phyloP scores from a whole-genome alignment of 2,888 invertebrate species.

The Phengaris alcon region DNA sequence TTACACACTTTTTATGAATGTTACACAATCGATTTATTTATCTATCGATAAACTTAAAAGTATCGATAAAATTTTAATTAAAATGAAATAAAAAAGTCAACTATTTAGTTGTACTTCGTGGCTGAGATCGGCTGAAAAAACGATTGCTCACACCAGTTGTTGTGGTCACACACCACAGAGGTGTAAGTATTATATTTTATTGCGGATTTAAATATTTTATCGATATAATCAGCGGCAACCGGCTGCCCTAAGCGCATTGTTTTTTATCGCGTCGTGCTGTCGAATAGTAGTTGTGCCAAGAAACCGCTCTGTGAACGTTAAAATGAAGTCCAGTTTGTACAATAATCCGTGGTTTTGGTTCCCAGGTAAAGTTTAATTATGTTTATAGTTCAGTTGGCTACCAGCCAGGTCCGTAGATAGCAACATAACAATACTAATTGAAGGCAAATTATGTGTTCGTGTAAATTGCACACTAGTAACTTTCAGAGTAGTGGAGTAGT shows the following conservation, averaged over 20 bases:
- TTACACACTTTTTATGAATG: not conserved
- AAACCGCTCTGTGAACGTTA: not conserved
- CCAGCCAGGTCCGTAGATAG: not conserved
- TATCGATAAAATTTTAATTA: not conserved
- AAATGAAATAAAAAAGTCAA: not conserved
- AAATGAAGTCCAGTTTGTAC: not conserved
- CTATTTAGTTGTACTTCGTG: not conserved
- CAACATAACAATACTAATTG: not conserved
- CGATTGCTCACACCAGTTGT: not conserved
- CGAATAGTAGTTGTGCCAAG: not conserved
- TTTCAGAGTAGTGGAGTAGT: not conserved
- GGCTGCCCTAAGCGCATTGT: not conserved
- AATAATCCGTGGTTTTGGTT: slow-evolving; percentile 7
- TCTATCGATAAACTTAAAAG: too few species aligned
- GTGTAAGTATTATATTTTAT: not conserved
- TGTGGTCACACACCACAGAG: not conserved
- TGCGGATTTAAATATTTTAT: slow-evolving; percentile 9
- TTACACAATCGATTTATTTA: not conserved
- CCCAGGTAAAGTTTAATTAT: not conserved
- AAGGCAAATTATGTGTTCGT: not conserved
- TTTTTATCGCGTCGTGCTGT: not conserved
- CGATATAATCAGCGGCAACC: not conserved
- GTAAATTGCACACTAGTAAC: not conserved
- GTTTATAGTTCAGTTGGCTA: not conserved
- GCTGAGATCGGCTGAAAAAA: not conserved